These are phyloP conservation scores for Drosophila parvula DNA, from an alignment of 1,140 invertebrate species.

Conservation along the genomic window DNA sequence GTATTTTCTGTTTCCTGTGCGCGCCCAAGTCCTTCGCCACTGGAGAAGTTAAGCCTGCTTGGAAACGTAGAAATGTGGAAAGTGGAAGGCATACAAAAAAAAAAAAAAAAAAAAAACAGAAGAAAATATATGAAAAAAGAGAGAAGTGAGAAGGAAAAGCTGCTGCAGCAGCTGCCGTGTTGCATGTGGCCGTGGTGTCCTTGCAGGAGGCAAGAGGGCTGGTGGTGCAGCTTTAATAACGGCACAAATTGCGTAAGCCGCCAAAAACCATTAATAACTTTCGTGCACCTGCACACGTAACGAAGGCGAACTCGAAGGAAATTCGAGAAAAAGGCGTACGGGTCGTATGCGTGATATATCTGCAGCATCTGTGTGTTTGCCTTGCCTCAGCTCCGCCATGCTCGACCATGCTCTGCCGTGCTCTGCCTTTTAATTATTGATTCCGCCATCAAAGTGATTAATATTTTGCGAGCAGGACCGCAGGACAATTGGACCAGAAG, in stretches of 20 bases:
- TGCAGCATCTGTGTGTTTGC: slow-evolving; percentile 16
- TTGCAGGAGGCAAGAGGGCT: slow-evolving; percentile 1
- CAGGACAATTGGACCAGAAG: slow-evolving; percentile 16
- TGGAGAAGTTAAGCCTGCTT: slow-evolving; percentile 49
- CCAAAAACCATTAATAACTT: slow-evolving; percentile 78
- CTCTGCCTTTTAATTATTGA: slow-evolving; percentile 77
- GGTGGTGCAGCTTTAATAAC: slow-evolving; percentile 63
- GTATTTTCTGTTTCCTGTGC: slow-evolving; percentile 9
- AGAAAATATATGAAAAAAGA: too few relatives aligned
- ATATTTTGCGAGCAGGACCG: slow-evolving; percentile 59
- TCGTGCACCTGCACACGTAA: slow-evolving; percentile 60
- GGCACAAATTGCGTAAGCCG: slow-evolving; percentile 70
- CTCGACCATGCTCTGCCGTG: slow-evolving; percentile 12
- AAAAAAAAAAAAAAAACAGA: too few relatives aligned
- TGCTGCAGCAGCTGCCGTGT: slow-evolving; percentile 21
- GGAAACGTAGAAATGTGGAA: not conserved
- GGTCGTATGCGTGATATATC: slow-evolving; percentile 45
- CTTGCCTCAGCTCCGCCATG: not conserved
- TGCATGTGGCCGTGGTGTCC: slow-evolving; percentile 22
- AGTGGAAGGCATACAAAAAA: not conserved
- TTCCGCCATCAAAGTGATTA: slow-evolving; percentile 70
- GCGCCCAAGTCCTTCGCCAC: slow-evolving; percentile 7
- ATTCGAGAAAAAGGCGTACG: slow-evolving; percentile 11
- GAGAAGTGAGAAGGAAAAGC: not conserved
- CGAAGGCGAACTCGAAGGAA: slow-evolving; percentile 13